Evolutionary conservation across 64 coral and sea anemone species (phyloP), one percentile per base, ranked within the genome.

Genomic region (Montipora sp.): DNA sequence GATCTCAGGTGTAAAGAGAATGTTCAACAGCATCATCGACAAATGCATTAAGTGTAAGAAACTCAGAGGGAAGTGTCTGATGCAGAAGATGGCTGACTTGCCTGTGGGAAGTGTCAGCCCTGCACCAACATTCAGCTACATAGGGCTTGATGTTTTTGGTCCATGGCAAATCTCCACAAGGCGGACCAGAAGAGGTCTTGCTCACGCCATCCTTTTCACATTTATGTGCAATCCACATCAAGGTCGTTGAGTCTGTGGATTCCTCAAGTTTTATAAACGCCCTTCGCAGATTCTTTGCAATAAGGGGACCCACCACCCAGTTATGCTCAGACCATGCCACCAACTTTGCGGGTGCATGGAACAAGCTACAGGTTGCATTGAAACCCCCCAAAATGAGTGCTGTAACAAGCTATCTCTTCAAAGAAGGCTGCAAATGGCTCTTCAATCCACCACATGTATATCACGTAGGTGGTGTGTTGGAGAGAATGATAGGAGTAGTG

Each of bases 221-320:
- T 93, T 75, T 11, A 57, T 93, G 86, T 11, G 90, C 95, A 63
- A 63, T 63, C 59, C 7, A 19, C 59, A 63, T 63, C 59, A 12
- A 63, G 59, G 59, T 63, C 8, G 13, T 63, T 15, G 59, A 63
- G 13, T 63, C 59, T 12, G 13, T 63, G 59, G 59, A 63, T 36
- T 77, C 73, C 14, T 94, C 87, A 20, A 79, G 80, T 60, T 90
- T 94, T 18, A 90, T 90, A 13, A 94, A 94, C 59, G 87, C 93
- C 21, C 87, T 94, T 11, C 45, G 22, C 8, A 69, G 71, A 82
- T 94, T 94, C 63, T 53, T 90, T 14, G 80, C 88, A 8, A 20
- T 90, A 18, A 67, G 93, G 14, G 73, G 73, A 76, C 80, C 86
- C 11, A 78, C 59, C 16, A 22, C 47, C 21, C 92, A 94, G 55